Base-by-base conservation (phyloP, 2,888 invertebrate genomes). In the Conchocele bisecta region DNA sequence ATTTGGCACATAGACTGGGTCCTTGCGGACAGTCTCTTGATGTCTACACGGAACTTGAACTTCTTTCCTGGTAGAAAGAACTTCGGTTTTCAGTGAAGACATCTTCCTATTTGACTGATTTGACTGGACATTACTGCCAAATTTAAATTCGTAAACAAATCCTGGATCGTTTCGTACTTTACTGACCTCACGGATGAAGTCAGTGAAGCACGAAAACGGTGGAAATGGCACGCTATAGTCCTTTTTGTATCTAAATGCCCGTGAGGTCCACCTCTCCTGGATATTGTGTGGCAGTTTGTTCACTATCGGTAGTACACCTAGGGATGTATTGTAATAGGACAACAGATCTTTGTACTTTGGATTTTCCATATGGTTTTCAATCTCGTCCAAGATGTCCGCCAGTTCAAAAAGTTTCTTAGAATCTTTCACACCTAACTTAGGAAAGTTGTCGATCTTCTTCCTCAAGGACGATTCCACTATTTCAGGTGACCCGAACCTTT, bases 151-250 rank as follows among this genome's bases (percentile, higher is more conserved):
- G 48, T 48, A 59, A 31, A 22, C 44, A 39, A 81, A 72, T 15
- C 66, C 61, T 7, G 73, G 75, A 50, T 80, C 75, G 24, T 76
- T 78, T 31, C 57, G 44, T 1, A 71, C 67, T 11, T 22, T 57
- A 33, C 70, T 64, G 15, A 65, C 37, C 0, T 72, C 70, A 17
- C 44, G 22, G 9, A 81, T 64, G 31, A 80, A 83, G 13, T 60
- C 33, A 0, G 54, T 61, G 41, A 81, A 75, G 71, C 35, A 9
- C 37, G n/a, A n/a, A 33, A 80, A 82, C 20, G 79, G 80, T 20
- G 75, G 80, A 60, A 59, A 81, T 4, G 63, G 0, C 9, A 75
- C 74, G 11, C 15, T 9, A 29, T 76, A 29, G 3, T 35, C 39
- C n/a, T 41, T 42, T 48, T 79, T 82, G 33, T 76, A 80, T 1